Evolutionary conservation across 2,888 invertebrate genomes (phyloP).

Genomic region (Megastigmus dorsalis): DNA sequence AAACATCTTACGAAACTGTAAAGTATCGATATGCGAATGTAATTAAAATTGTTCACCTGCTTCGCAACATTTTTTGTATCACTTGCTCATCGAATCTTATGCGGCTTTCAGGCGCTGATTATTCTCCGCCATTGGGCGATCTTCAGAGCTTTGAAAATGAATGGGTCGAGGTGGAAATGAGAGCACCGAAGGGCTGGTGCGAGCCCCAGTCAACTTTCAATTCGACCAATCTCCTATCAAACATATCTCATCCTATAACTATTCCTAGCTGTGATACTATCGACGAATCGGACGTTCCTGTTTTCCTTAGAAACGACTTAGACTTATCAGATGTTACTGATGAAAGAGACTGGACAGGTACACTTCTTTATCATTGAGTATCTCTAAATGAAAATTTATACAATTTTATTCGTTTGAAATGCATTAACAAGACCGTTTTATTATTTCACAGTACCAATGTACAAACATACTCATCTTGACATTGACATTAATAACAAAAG

Average conservation of each 20-base stretch:
- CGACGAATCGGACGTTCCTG: constrained; percentile 69
- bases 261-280: constrained; percentile 67
- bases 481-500: constrained; percentile 89
- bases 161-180: constrained; percentile 92
- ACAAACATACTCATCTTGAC: constrained; percentile 90
- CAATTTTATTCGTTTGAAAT: constrained; percentile 2
- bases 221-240: constrained; percentile 50
- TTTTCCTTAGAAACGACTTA: constrained; percentile 69
- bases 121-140: constrained; percentile 83
- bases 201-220: constrained; percentile 63
- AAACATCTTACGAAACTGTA: too few relatives aligned
- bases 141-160: constrained; percentile 91
- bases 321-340: constrained; percentile 61
- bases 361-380: background rate
- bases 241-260: constrained; percentile 70
- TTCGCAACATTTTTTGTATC: too few relatives aligned
- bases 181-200: constrained; percentile 78
- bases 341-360: constrained; percentile 65
- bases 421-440: constrained; percentile 32
- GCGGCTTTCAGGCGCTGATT: constrained; percentile 79
- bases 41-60: too few relatives aligned
- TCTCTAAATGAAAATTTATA: background rate
- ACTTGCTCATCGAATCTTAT: too few relatives aligned
- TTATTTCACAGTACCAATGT: constrained; percentile 76
- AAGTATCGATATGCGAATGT: too few relatives aligned